A percentile compares a stretch with the other conserved stretches of the same genome.
These are phyloP conservation scores for Plemyria rubiginata DNA, from an alignment of 2,888 invertebrate species.

Conservation along the genomic window DNA sequence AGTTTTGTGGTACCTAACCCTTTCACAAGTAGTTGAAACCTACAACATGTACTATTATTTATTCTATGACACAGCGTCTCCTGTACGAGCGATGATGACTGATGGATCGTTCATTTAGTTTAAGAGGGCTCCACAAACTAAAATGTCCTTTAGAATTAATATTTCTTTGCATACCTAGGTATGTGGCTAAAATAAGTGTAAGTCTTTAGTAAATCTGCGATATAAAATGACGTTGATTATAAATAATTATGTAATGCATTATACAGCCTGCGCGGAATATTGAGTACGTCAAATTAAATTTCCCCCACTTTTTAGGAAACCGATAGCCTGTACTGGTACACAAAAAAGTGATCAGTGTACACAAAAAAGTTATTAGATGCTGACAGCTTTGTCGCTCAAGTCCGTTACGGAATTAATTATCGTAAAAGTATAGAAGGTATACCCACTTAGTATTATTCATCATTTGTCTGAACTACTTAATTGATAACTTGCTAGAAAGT, in stretches of 20 bases:
- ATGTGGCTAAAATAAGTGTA: too few relatives aligned
- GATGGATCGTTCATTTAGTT: too few relatives aligned
- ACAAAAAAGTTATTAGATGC: conserved; percentile 36
- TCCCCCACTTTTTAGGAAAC: conserved; percentile 1
- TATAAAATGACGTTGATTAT: too few relatives aligned
- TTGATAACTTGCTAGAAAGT: conserved; percentile 31
- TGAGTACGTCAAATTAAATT: not conserved
- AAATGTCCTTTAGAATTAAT: too few relatives aligned
- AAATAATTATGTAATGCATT: not conserved
- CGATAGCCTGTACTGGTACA: not conserved
- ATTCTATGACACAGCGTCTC: too few relatives aligned
- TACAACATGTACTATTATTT: too few relatives aligned
- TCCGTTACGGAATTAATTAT: conserved; percentile 26
- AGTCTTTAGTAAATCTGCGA: too few relatives aligned
- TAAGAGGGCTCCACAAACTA: too few relatives aligned
- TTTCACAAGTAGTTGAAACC: too few relatives aligned
- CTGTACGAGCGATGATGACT: too few relatives aligned
- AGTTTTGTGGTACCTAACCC: too few relatives aligned
- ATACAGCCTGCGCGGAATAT: not conserved
- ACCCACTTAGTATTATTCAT: conserved; percentile 24
- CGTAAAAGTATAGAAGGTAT: conserved; percentile 33
- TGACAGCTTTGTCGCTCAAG: conserved; percentile 30
- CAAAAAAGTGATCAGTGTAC: conserved; percentile 21
- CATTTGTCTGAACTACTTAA: conserved; percentile 27
- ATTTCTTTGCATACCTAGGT: too few relatives aligned